Conservation (phyloP, 2,113 vertebrate species). For the Donacobius atricapilla region DNA sequence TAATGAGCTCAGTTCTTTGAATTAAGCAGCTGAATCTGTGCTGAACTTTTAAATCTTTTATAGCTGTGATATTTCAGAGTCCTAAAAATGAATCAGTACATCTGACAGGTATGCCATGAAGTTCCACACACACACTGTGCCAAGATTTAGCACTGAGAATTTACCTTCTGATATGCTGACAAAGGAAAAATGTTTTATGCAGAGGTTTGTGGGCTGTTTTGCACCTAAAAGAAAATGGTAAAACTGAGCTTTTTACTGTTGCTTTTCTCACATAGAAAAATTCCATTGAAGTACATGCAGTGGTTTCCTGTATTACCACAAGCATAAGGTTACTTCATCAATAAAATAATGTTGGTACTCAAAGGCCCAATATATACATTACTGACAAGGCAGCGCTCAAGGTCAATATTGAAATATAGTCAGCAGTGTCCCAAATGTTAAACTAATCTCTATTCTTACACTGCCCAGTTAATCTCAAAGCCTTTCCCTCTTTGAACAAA, state of each 20-base stretch:
- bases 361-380: constrained; percentile 9
- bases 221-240: background rate
- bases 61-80: constrained; percentile 51
- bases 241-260: constrained; percentile 11
- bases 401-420: constrained; percentile 47
- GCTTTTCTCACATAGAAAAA: constrained; percentile 24
- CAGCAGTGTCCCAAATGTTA: constrained; percentile 25
- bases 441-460: background rate
- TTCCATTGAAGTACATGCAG: background rate
- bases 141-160: constrained; percentile 52
- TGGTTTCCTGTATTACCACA: background rate
- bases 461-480: background rate
- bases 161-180: constrained; percentile 59
- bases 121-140: background rate
- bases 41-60: constrained; percentile 21
- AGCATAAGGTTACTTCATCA: constrained; percentile 50
- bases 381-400: background rate
- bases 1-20: background rate
- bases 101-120: constrained; percentile 3
- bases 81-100: constrained; percentile 26
- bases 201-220: constrained; percentile 16
- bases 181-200: constrained; percentile 52
- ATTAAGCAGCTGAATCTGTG: background rate
- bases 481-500: background rate
- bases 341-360: constrained; percentile 4